Conservation (phyloP, 92 coral and sea anemone species). For the Siderastrea siderea region DNA sequence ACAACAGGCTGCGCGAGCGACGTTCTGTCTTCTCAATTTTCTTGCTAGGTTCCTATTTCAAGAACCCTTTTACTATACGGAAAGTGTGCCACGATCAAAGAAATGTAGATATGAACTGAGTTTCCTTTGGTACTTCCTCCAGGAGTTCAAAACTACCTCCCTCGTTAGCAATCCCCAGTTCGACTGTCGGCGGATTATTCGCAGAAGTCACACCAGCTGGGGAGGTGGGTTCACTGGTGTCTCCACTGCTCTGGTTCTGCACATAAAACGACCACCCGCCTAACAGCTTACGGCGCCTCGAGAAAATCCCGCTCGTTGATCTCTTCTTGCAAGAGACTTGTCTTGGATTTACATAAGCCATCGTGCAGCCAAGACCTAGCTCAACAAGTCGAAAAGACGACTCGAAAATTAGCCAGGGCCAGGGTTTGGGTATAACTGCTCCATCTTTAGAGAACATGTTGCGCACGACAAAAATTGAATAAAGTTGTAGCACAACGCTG, state of each 20-base stretch:
- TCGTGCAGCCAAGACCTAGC: constrained; percentile 77
- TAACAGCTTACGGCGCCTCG: neutral
- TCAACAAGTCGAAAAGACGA: constrained; percentile 79
- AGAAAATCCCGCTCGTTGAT: neutral
- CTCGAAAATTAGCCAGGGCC: constrained; percentile 83
- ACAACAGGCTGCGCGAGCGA: too few species aligned
- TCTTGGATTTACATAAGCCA: constrained; percentile 89
- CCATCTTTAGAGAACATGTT: constrained; percentile 47
- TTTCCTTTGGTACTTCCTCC: neutral
- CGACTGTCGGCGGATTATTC: neutral
- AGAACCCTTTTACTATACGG: neutral
- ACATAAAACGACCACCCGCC: constrained; percentile 24
- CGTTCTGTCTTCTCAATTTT: too few species aligned
- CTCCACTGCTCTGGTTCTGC: constrained; percentile 42
- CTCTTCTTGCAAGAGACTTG: constrained; percentile 45
- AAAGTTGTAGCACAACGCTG: constrained; percentile 55
- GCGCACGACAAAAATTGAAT: constrained; percentile 56
- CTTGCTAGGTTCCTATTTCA: too few species aligned
- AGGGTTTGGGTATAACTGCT: constrained; percentile 61
- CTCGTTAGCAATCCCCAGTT: constrained; percentile 29
- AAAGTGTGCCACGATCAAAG: too few species aligned
- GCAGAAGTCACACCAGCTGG: neutral
- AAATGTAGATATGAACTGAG: neutral
- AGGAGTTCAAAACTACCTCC: constrained; percentile 17
- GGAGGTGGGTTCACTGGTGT: constrained; percentile 2